phyloP scores from a whole-genome alignment of 2,797 vertebrate species.

The Selene dorsalis region DNA sequence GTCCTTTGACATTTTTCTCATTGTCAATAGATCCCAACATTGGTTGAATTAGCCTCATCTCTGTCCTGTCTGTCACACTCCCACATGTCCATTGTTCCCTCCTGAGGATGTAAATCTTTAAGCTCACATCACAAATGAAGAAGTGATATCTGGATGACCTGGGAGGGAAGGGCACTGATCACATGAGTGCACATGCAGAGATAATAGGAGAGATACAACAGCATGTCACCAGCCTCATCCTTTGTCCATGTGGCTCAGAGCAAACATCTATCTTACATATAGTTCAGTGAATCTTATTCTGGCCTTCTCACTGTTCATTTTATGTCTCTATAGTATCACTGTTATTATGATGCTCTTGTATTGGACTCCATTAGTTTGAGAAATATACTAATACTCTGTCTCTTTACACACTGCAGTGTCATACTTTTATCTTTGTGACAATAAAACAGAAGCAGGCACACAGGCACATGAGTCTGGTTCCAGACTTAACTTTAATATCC shows the following conservation, averaged over 20 bases:
- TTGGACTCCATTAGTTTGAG: background rate
- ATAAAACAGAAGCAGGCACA: background rate
- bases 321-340: background rate
- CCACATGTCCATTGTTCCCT: conserved; percentile 52
- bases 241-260: background rate
- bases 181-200: background rate
- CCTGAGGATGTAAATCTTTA: background rate
- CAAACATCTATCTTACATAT: background rate
- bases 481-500: background rate
- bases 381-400: background rate
- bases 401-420: background rate
- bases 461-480: background rate
- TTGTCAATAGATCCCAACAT: background rate
- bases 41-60: background rate
- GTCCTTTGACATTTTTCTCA: background rate
- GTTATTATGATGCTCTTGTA: background rate
- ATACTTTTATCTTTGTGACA: background rate
- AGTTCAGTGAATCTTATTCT: background rate
- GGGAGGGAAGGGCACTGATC: no score
- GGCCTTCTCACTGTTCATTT: background rate
- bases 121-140: background rate
- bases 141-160: no score
- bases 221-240: background rate
- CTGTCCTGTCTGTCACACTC: background rate
- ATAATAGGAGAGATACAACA: background rate